Evolutionary conservation across 2,888 invertebrate genomes (phyloP), one percentile per base, ranked within the genome.

Genomic region (Polyommatus iphigenia): DNA sequence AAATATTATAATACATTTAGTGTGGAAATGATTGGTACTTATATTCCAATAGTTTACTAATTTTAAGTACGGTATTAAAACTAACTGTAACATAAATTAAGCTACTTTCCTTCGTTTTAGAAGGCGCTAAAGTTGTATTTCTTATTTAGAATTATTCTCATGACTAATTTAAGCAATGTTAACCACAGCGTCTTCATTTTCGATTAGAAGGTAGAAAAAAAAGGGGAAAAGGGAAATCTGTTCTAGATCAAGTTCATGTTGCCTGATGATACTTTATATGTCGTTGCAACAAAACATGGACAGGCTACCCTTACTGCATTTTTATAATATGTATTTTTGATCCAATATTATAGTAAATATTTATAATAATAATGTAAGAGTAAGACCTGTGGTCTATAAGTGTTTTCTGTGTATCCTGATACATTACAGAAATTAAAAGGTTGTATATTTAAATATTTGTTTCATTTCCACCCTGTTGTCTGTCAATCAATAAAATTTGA

Each of bases 361-460:
- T 15, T 15, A 81, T 81, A 79, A 79, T 79, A 80, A 80, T 81
- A 78, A 81, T 78, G 81, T 82, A 80, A 80, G 67, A 81, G 93
- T 92, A 93, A 91, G 93, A 92, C 92, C 92, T 86, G 78, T 93
- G 93, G 92, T 93, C 93, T 92, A 84, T 91, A 91, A 91, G 89
- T 85, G 86, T 86, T 84, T 84, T 81, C 79, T 81, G 77, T 80
- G 67, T 67, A 67, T 67, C 54, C n/a, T n/a, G n/a, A 88, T 83
- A 83, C 67, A 83, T 81, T 80, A 80, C 81, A 84, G 82, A 83
- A 82, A 82, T 80, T 81, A 81, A 82, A 82, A 80, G 79, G 75
- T 80, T 80, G 76, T 76, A 72, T 80, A 75, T 80, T 59, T 62
- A 78, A 15, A 71, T 46, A 41, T 67, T 81, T 79, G 82, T 84